phyloP scores from a whole-genome alignment of 2,797 vertebrate species.

The Leuciscus waleckii region DNA sequence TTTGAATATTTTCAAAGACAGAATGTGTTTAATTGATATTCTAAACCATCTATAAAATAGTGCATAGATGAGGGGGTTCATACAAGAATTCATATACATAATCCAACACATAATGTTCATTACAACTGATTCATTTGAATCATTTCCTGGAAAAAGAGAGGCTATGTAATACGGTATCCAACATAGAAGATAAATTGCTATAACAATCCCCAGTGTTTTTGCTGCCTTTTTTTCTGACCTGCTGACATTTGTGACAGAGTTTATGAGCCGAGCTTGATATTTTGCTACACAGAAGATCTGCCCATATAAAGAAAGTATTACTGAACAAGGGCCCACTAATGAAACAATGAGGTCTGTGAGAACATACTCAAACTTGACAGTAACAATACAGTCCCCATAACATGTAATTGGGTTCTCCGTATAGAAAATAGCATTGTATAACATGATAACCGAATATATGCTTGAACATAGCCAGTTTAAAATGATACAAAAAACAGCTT shows the following conservation, averaged over 20 bases:
- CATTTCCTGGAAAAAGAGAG: conserved; percentile 1
- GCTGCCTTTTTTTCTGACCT: conserved; percentile 71
- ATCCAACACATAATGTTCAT: conserved; percentile 61
- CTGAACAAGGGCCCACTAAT: conserved; percentile 61
- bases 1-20: conserved; percentile 56
- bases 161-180: conserved; percentile 69
- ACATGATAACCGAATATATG: conserved; percentile 41
- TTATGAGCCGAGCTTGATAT: conserved; percentile 64
- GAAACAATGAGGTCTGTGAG: conserved; percentile 63
- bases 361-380: conserved; percentile 53
- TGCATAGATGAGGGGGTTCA: conserved; percentile 71
- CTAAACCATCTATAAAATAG: conserved; percentile 72
- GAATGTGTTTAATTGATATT: conserved; percentile 63
- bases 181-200: conserved; percentile 65
- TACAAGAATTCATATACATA: conserved; percentile 64
- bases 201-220: conserved; percentile 65
- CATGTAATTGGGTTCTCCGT: conserved; percentile 57
- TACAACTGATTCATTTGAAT: conserved; percentile 28
- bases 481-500: conserved; percentile 55
- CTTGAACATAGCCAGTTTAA: conserved; percentile 67
- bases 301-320: conserved; percentile 64
- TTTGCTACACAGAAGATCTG: conserved; percentile 65
- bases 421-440: conserved; percentile 60
- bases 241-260: conserved; percentile 41
- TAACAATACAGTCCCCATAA: conserved; percentile 66